Evolutionary conservation across 2,113 vertebrate species (phyloP), one percentile per base, ranked within the genome.

Genomic region (Ceyx melanurus): DNA sequence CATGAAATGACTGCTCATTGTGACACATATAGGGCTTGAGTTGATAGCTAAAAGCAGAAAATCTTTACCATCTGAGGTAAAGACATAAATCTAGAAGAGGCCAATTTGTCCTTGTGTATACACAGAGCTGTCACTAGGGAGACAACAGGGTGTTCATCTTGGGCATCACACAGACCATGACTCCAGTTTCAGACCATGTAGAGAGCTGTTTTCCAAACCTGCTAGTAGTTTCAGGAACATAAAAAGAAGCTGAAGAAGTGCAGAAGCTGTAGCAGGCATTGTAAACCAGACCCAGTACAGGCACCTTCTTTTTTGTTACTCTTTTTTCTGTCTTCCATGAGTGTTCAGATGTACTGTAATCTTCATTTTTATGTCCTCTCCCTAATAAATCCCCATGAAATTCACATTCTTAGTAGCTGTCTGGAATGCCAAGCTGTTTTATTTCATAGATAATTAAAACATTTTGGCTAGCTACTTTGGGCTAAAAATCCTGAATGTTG

Each of bases 301-400:
- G 40, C 45, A 62, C 42, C 46, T 53, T 43, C 76, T 80, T 72
- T 56, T 57, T 35, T 48, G 21, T 62, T 67, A 35, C 62, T 86
- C 73, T 57, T 74, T 72, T 56, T 20, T 2, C 0, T 70, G 57
- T 76, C 68, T 91, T 91, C 48, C 57, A 7, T 45, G 50, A 83
- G 64, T 40, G 45, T 53, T 91, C 81, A 67, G 68, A 58, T 56
- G 54, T 80, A 60, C 73, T 91, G 92, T 73, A 91, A 68, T 80
- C 73, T 76, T 73, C 60, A 56, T 77, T 89, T 93, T 86, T 86
- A 65, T 83, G 90, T 91, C 61, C 64, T 91, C 35, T 89, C 31
- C n/a, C 62, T 86, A 89, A 86, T 91, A 94, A 83, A 88, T 94
- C 81, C 58, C 77, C 81, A 65, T 80, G 88, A 86, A 94, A 95